Evolutionary conservation across 2,797 vertebrate species (phyloP).

Genomic region (Sardinella longiceps): DNA sequence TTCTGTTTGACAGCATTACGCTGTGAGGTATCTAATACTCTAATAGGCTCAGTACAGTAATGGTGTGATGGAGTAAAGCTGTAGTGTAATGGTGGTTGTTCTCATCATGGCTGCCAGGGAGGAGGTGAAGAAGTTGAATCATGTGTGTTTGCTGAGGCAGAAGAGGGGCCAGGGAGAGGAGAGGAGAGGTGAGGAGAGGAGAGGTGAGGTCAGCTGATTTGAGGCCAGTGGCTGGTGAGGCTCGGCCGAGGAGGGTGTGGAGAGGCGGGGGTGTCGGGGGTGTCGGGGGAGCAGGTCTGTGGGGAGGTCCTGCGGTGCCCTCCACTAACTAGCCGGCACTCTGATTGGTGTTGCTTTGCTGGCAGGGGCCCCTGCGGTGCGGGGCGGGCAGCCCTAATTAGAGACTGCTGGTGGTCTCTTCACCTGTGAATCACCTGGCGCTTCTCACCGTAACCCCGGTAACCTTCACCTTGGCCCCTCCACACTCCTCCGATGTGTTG

Average conservation of each 20-base stretch:
- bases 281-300: not conserved
- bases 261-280: not conserved
- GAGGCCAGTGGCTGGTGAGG: not conserved
- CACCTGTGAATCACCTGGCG: slow-evolving; percentile 20
- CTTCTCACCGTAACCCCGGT: slow-evolving; percentile 17
- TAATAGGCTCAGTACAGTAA: too few relatives aligned
- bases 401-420: slow-evolving; percentile 10
- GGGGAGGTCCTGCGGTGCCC: not conserved
- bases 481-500: not conserved
- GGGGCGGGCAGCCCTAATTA: slow-evolving; percentile 34
- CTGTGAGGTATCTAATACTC: too few relatives aligned
- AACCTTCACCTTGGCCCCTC: slow-evolving; percentile 33
- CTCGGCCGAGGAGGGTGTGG: not conserved
- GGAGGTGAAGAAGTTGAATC: not conserved
- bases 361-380: slow-evolving; percentile 1
- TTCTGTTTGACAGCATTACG: too few relatives aligned
- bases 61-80: too few relatives aligned
- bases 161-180: too few relatives aligned
- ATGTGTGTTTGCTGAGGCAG: not conserved
- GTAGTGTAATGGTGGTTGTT: too few relatives aligned
- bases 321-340: not conserved
- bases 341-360: slow-evolving; percentile 22
- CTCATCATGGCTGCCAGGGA: too few relatives aligned
- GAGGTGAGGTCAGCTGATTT: not conserved
- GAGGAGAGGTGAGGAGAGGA: not conserved